These are phyloP conservation scores for Pimpla rufipes DNA, from an alignment of 2,888 invertebrate genomes.

Conservation along the genomic window DNA sequence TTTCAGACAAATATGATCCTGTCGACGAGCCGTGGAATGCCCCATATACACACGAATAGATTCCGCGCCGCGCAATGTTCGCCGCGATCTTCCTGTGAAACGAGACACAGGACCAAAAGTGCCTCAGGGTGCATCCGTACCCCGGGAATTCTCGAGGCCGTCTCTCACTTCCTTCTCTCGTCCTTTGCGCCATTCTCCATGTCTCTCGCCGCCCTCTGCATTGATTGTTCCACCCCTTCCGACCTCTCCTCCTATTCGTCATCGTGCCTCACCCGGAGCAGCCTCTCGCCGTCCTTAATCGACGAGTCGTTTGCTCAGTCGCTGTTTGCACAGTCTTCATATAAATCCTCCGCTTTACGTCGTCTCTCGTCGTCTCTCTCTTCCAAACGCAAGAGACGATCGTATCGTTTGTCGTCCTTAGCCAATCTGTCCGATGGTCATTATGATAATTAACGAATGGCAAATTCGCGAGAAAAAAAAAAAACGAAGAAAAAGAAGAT, in stretches of 20 bases:
- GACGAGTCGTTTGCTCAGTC: slow-evolving; percentile 17
- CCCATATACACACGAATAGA: not conserved
- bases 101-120: slow-evolving; percentile 2
- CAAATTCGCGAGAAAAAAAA: slow-evolving; percentile 30
- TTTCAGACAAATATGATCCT: no score
- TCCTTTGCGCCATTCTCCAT: not conserved
- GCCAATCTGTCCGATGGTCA: slow-evolving; percentile 31
- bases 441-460: slow-evolving; percentile 54
- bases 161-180: not conserved
- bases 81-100: not conserved
- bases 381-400: not conserved
- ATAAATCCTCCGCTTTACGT: slow-evolving; percentile 12
- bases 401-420: slow-evolving; percentile 19
- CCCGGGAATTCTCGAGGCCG: not conserved
- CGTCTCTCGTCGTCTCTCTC: no score
- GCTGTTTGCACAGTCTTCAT: slow-evolving; percentile 21
- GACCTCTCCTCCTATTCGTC: not conserved
- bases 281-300: slow-evolving; percentile 21
- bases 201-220: not conserved
- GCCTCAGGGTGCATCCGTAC: slow-evolving; percentile 16
- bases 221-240: not conserved
- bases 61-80: slow-evolving; percentile 1
- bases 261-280: not conserved
- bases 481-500: slow-evolving; percentile 15
- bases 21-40: no score